A percentile compares a stretch with the other conserved stretches of the same genome.
Evolutionary conservation across 2,888 invertebrate species (phyloP).

Genomic region (Eumerus sabulonum): DNA sequence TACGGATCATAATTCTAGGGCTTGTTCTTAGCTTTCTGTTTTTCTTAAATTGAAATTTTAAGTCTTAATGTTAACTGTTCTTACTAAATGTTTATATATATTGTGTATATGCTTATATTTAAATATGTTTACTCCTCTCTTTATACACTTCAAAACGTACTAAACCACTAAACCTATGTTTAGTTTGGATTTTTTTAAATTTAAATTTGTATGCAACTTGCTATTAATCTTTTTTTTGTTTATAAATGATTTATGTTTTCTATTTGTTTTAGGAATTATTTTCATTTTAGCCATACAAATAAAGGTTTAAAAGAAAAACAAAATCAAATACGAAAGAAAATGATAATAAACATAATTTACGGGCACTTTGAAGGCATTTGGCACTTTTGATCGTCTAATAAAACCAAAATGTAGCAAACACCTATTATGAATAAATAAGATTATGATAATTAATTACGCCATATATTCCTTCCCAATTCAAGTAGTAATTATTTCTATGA

Average conservation of each 20-base stretch:
- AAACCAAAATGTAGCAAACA: too few relatives aligned
- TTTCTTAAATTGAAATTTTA: slow-evolving; percentile 29
- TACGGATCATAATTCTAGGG: too few relatives aligned
- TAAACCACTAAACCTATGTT: slow-evolving; percentile 30
- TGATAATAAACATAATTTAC: not conserved
- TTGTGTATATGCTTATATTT: slow-evolving; percentile 33
- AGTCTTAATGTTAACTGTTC: slow-evolving; percentile 67
- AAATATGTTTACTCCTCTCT: slow-evolving; percentile 3
- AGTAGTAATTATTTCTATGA: too few relatives aligned
- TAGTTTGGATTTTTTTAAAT: slow-evolving; percentile 4
- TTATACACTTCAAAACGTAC: slow-evolving; percentile 42
- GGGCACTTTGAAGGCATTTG: slow-evolving; percentile 7
- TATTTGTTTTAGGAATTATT: slow-evolving; percentile 32
- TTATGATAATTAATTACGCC: too few relatives aligned
- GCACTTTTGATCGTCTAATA: slow-evolving; percentile 25
- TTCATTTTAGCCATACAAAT: slow-evolving; percentile 41
- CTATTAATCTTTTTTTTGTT: slow-evolving; percentile 3
- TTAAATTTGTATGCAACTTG: slow-evolving; percentile 25
- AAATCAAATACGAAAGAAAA: not conserved
- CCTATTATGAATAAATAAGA: too few relatives aligned
- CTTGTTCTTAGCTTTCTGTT: slow-evolving; percentile 30
- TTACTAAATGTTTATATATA: too few relatives aligned
- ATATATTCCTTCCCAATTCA: too few relatives aligned
- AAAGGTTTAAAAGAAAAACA: slow-evolving; percentile 22
- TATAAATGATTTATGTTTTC: slow-evolving; percentile 12